phyloP scores from a whole-genome alignment of 53 echinoderm and acorn worm genomes.

The Antedon mediterranea region DNA sequence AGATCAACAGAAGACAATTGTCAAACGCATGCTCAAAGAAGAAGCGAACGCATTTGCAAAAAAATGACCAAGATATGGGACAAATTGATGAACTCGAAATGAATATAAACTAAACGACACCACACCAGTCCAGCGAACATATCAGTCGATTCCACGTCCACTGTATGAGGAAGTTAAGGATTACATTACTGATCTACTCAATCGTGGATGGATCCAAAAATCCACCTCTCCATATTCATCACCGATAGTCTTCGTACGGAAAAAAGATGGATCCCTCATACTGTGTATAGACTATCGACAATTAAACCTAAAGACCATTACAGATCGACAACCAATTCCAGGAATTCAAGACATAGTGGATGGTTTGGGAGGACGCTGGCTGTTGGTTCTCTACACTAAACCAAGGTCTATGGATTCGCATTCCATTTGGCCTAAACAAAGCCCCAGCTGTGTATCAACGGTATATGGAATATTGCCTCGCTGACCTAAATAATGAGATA shows the following conservation, averaged over 20 bases:
- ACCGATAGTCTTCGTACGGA: slow-evolving; percentile 38
- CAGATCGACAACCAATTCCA: slow-evolving; percentile 60
- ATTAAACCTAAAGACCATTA: slow-evolving; percentile 34
- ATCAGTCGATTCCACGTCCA: slow-evolving; percentile 21
- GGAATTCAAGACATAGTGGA: slow-evolving; percentile 10
- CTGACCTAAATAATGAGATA: slow-evolving; percentile 4
- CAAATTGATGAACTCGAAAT: slow-evolving; percentile 13
- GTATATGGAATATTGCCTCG: slow-evolving; percentile 6
- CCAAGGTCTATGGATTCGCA: too few species aligned
- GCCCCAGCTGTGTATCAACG: slow-evolving; percentile 17
- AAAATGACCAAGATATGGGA: slow-evolving; percentile 21
- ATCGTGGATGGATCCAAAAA: slow-evolving; percentile 32
- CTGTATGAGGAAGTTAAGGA: slow-evolving; percentile 17
- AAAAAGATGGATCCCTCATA: slow-evolving; percentile 26
- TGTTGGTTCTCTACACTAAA: slow-evolving; percentile 18
- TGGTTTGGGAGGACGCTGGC: slow-evolving; percentile 7
- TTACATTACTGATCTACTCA: slow-evolving; percentile 31
- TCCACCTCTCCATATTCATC: slow-evolving; percentile 29
- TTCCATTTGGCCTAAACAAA: too few species aligned
- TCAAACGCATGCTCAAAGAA: slow-evolving; percentile 11
- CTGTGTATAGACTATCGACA: slow-evolving; percentile 20
- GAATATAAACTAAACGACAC: slow-evolving; percentile 18
- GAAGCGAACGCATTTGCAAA: slow-evolving; percentile 17
- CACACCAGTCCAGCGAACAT: slow-evolving; percentile 31
- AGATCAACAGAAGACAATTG: too few species aligned